Percentiles rank a stretch among this genome's conserved stretches.
Evolutionary conservation across 2,797 vertebrate genomes (phyloP).

Genomic region (Tapera naevia): DNA sequence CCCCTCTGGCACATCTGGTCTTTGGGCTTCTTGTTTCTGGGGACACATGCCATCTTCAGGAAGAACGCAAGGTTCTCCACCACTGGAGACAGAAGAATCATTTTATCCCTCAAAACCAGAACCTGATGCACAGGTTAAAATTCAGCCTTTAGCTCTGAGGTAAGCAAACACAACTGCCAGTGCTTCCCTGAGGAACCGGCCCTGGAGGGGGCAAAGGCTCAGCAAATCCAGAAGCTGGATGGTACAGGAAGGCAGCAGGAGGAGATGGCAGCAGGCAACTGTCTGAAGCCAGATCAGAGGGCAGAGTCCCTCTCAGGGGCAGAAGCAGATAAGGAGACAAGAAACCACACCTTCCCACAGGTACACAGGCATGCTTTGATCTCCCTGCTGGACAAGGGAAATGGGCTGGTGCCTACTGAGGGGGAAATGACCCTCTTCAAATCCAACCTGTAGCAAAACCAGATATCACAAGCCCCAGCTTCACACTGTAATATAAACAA

Average conservation of each 20-base stretch:
- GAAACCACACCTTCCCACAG: background rate
- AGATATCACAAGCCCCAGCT: background rate
- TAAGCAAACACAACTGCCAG: background rate
- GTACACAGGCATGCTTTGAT: fast-evolving
- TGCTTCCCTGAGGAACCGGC: background rate
- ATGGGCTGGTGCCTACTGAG: background rate
- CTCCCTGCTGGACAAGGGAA: background rate
- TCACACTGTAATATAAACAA: background rate
- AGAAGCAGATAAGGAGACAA: background rate
- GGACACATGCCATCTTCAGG: background rate
- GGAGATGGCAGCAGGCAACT: background rate
- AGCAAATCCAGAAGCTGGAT: background rate
- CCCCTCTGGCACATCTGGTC: background rate
- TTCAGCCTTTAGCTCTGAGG: background rate
- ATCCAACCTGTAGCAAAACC: background rate
- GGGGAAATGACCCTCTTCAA: background rate
- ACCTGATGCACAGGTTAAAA: background rate
- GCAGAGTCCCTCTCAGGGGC: background rate
- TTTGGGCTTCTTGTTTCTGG: background rate
- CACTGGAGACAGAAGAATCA: background rate
- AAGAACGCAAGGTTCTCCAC: background rate
- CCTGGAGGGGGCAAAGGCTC: background rate
- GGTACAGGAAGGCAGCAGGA: background rate
- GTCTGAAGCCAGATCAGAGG: background rate
- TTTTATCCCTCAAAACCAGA: background rate